phyloP scores from a whole-genome alignment of 2,888 invertebrate species.

The Stenchaetothrips biformis region DNA sequence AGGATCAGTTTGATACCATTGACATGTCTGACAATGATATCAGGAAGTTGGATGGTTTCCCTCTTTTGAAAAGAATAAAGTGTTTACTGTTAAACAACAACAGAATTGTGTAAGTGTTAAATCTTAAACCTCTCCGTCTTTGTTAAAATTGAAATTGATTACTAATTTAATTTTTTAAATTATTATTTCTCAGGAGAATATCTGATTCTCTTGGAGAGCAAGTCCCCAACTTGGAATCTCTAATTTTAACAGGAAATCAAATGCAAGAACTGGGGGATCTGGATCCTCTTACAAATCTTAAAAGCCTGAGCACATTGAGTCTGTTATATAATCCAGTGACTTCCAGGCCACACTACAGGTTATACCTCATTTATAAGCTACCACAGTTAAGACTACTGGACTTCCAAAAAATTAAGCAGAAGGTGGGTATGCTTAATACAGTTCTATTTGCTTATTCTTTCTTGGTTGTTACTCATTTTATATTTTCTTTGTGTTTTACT shows the following conservation, averaged over 20 bases:
- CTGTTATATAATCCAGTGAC: conserved; percentile 94
- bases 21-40: conserved; percentile 99
- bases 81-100: conserved; percentile 92
- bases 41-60: conserved; percentile 94
- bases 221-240: conserved; percentile 81
- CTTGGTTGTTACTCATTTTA: neutral
- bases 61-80: conserved; percentile 82
- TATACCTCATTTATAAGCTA: conserved; percentile 69
- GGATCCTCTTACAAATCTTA: conserved; percentile 74
- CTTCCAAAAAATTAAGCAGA: conserved; percentile 89
- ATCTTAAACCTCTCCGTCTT: neutral
- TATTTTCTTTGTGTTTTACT: conserved; percentile 28
- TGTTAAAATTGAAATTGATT: conserved; percentile 31
- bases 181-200: conserved; percentile 64
- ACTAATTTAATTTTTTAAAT: conserved; percentile 27
- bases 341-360: conserved; percentile 84
- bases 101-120: conserved; percentile 79
- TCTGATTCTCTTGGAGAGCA: conserved; percentile 81
- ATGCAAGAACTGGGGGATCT: conserved; percentile 92
- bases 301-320: conserved; percentile 75
- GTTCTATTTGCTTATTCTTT: neutral
- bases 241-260: conserved; percentile 93
- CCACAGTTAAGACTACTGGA: conserved; percentile 87
- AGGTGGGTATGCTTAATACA: conserved; percentile 47
- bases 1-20: conserved; percentile 96